Conservation (phyloP, 2,888 invertebrate species). For the Syrista parreyssii region DNA sequence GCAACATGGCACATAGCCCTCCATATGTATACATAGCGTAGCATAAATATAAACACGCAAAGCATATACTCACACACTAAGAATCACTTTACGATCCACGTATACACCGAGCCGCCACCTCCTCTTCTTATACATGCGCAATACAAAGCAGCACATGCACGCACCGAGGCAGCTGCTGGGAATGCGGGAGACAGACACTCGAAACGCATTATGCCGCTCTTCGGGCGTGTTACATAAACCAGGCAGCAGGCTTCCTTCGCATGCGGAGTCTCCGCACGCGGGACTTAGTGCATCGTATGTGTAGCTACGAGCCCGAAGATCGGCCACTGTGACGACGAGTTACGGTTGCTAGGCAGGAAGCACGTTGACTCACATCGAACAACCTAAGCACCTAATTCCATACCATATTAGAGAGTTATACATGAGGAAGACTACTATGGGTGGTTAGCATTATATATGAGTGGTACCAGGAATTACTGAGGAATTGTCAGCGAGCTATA, state of each 20-base stretch:
- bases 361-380: background rate
- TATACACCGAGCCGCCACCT: background rate
- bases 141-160: slow-evolving; percentile 15
- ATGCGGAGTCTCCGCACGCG: slow-evolving; percentile 3
- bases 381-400: background rate
- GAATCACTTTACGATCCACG: background rate
- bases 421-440: too few species aligned
- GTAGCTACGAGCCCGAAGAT: slow-evolving; percentile 13
- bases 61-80: background rate
- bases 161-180: slow-evolving; percentile 41
- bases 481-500: background rate
- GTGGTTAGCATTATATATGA: too few species aligned
- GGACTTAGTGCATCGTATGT: background rate
- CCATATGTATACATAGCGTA: background rate
- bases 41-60: background rate
- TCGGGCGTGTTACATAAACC: slow-evolving; percentile 34
- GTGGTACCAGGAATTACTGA: background rate
- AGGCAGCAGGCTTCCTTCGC: slow-evolving; percentile 16
- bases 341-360: slow-evolving; percentile 32
- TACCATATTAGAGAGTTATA: background rate
- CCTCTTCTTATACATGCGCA: background rate
- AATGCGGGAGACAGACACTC: slow-evolving; percentile 47
- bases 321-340: slow-evolving; percentile 31
- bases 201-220: slow-evolving; percentile 31
- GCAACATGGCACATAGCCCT: background rate